Percentiles rank a stretch among this genome's conserved stretches.
Evolutionary conservation across 2,113 vertebrate genomes (phyloP).

Genomic region (Periophthalmus modestus): DNA sequence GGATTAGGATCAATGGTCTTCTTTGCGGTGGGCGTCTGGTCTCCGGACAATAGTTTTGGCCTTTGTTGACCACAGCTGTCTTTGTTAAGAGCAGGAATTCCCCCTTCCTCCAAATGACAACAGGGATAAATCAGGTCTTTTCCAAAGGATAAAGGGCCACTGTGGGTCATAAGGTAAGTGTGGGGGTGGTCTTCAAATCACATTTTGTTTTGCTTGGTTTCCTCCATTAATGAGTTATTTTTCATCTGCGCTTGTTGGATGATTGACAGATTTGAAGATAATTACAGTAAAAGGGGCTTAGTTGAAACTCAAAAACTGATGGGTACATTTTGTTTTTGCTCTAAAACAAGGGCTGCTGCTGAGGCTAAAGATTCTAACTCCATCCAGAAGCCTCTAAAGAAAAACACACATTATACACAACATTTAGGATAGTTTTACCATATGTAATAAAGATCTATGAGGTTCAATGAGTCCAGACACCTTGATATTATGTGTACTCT

Average conservation of each 20-base stretch:
- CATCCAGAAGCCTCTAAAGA: not conserved
- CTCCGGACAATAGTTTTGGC: conserved; percentile 23
- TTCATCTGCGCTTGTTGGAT: not conserved
- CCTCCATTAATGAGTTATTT: not conserved
- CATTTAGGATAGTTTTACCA: no score
- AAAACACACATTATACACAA: no score
- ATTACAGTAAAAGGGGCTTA: not conserved
- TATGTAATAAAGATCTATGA: not conserved
- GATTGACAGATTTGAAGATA: not conserved
- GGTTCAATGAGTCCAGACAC: not conserved
- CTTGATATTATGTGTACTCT: not conserved
- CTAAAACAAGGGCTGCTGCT: not conserved
- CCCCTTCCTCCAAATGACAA: conserved; percentile 25
- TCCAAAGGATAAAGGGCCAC: not conserved
- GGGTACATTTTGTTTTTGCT: not conserved
- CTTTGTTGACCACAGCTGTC: conserved; percentile 36
- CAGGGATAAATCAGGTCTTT: conserved; percentile 10
- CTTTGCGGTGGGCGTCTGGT: conserved; percentile 3
- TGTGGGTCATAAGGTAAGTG: conserved; percentile 5
- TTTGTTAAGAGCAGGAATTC: conserved; percentile 22
- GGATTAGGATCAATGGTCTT: conserved; percentile 11
- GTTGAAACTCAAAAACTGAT: not conserved
- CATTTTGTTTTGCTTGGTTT: not conserved
- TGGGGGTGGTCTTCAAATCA: not conserved
- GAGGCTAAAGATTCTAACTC: not conserved